A percentile compares a stretch with the other conserved stretches of the same genome.
These are phyloP conservation scores for Zoanthus sociatus DNA, from an alignment of 92 coral and sea anemone species.

Conservation along the genomic window DNA sequence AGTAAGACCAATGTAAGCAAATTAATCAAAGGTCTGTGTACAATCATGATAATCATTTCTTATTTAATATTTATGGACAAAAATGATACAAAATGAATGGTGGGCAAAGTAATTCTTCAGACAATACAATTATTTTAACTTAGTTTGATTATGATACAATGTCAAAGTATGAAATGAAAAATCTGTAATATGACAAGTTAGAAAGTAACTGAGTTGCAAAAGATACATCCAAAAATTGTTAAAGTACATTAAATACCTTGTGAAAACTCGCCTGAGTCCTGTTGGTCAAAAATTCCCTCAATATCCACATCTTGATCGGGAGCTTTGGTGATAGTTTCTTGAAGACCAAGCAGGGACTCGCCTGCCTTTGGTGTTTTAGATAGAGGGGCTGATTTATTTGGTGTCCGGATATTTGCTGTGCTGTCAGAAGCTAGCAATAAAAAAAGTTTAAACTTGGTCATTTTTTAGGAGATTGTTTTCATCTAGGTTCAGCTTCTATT, in stretches of 20 bases:
- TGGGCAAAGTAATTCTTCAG: no score
- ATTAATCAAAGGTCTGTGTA: no score
- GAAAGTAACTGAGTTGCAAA: no score
- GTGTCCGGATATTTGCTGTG: background rate
- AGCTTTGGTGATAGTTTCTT: conserved; percentile 50
- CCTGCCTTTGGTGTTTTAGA: background rate
- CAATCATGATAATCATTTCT: background rate
- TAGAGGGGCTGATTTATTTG: background rate
- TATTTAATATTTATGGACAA: no score
- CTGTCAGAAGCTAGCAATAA: background rate
- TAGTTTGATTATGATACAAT: no score
- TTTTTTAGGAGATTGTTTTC: no score
- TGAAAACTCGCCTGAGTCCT: conserved; percentile 33
- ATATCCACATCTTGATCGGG: conserved; percentile 92
- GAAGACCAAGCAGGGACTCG: conserved; percentile 9
- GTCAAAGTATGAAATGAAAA: no score
- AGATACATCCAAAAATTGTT: background rate
- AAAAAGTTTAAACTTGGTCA: background rate
- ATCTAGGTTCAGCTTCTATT: no score
- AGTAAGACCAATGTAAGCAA: background rate
- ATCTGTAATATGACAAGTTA: no score
- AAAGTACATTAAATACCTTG: background rate
- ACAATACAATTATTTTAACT: no score
- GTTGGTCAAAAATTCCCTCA: conserved; percentile 84
- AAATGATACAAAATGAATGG: no score